Conservation (phyloP, 2,888 invertebrate genomes). For the Hypolimnas misippus region DNA sequence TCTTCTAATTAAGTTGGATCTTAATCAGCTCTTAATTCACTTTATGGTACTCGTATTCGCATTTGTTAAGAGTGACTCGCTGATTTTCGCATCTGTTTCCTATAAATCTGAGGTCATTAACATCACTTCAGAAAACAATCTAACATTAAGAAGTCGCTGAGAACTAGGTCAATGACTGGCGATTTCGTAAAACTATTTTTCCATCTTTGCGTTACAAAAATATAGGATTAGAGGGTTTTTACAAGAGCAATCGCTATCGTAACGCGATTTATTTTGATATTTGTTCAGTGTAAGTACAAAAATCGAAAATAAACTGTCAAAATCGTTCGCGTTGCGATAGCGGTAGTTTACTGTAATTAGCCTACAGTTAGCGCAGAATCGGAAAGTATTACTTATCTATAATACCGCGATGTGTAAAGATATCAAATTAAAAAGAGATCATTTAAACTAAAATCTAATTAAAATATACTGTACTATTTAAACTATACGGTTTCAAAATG, state of each 20-base stretch:
- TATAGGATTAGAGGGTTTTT: neutral
- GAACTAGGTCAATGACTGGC: slow-evolving; percentile 32
- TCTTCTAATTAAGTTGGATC: slow-evolving; percentile 17
- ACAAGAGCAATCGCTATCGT: too few relatives aligned
- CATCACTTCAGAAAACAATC: slow-evolving; percentile 24
- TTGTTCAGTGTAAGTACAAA: too few relatives aligned
- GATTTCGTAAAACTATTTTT: slow-evolving; percentile 6
- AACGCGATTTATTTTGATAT: too few relatives aligned
- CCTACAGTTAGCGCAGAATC: neutral
- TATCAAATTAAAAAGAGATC: neutral
- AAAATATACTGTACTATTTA: too few relatives aligned
- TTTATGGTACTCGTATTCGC: slow-evolving; percentile 27
- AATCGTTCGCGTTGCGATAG: too few relatives aligned
- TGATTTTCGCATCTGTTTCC: slow-evolving; percentile 13
- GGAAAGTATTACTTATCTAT: neutral
- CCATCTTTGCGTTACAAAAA: neutral
- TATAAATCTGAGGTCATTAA: slow-evolving; percentile 29
- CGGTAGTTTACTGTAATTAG: too few relatives aligned
- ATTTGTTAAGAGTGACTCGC: slow-evolving; percentile 24
- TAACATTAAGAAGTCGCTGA: neutral
- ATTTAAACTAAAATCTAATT: neutral
- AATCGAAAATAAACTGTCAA: too few relatives aligned
- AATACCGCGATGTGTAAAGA: neutral
- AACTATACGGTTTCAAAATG: too few relatives aligned
- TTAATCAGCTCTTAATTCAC: slow-evolving; percentile 18